Conservation (phyloP, 2,797 vertebrate genomes). For the Pelodytes ibericus region DNA sequence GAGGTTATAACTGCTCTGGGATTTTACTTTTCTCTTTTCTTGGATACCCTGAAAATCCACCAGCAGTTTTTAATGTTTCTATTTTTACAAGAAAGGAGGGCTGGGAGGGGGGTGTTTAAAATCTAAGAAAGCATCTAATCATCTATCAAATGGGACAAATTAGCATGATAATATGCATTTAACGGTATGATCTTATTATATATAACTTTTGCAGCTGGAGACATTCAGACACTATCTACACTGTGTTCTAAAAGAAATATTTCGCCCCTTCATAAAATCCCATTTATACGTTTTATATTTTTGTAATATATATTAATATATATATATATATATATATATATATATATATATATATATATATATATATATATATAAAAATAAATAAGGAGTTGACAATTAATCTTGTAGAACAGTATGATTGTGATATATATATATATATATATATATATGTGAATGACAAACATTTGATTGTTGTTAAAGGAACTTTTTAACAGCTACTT, state of each 20-base stretch:
- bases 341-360: neutral
- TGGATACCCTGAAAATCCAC: neutral
- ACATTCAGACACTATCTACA: too few species aligned
- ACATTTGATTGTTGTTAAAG: too few species aligned
- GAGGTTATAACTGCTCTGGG: slow-evolving; percentile 42
- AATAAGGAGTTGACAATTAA: too few species aligned
- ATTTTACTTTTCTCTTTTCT: slow-evolving; percentile 57
- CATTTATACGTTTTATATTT: too few species aligned
- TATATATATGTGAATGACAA: too few species aligned
- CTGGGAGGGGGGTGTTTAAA: neutral
- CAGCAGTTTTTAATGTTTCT: neutral
- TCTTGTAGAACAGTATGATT: neutral
- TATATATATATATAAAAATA: too few species aligned
- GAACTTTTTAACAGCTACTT: too few species aligned
- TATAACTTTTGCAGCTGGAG: neutral
- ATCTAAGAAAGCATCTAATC: neutral
- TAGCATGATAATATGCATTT: slow-evolving; percentile 1
- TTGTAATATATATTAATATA: too few species aligned
- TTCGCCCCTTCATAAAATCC: too few species aligned
- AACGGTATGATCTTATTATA: neutral
- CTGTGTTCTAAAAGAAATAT: too few species aligned
- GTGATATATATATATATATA: neutral
- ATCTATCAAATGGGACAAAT: slow-evolving; percentile 30
- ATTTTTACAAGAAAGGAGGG: neutral
- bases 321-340: neutral